These are phyloP conservation scores for Pipa parva DNA, from an alignment of 2,113 vertebrate genomes.

Conservation along the genomic window DNA sequence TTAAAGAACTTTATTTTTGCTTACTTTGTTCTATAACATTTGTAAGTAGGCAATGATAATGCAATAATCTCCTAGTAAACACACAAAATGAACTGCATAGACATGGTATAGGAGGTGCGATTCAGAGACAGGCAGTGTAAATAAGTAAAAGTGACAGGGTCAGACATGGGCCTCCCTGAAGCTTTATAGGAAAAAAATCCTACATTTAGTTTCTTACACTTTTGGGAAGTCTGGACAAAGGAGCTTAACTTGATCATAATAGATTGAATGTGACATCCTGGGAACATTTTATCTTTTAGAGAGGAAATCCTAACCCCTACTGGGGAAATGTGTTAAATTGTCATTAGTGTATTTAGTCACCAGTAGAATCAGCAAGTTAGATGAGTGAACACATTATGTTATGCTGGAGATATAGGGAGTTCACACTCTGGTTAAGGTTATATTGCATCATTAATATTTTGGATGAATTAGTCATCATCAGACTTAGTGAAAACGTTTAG, in stretches of 20 bases:
- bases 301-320: conserved; percentile 62
- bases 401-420: no score
- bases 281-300: conserved; percentile 65
- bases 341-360: conserved; percentile 18
- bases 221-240: conserved; percentile 90
- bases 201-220: conserved; percentile 88
- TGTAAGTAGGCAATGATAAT: no score
- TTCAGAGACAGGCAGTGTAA: conserved; percentile 80
- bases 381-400: no score
- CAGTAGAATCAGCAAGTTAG: not conserved
- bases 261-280: conserved; percentile 69
- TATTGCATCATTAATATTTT: no score
- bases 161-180: conserved; percentile 86
- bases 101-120: conserved; percentile 55
- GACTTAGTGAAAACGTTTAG: no score
- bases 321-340: conserved; percentile 57
- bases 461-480: no score
- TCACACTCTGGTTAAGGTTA: no score
- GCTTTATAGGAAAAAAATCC: conserved; percentile 83
- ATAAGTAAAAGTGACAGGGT: conserved; percentile 95
- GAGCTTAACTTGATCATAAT: conserved; percentile 81
- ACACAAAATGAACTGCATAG: not conserved
- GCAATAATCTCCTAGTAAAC: not conserved
- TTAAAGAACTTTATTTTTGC: no score
- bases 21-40: no score